A percentile compares a stretch with the other conserved stretches of the same genome.
Conservation (phyloP, 2,113 vertebrate species). For the Ictalurus furcatus region DNA sequence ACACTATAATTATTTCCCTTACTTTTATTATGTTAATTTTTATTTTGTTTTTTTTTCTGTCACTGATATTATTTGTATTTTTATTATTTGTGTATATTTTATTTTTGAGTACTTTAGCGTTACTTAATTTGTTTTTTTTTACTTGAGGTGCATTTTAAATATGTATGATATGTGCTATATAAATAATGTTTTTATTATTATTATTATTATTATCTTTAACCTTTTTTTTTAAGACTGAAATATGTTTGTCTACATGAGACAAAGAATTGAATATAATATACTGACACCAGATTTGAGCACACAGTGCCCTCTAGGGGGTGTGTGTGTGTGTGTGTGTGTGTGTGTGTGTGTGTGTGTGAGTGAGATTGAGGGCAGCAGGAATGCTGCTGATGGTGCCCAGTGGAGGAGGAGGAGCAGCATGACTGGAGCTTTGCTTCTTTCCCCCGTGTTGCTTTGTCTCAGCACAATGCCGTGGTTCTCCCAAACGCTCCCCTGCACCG, state of each 20-base stretch:
- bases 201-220: no score
- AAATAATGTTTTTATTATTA: no score
- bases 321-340: constrained; percentile 9
- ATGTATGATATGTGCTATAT: no score
- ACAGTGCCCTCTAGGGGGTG: constrained; percentile 53
- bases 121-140: not conserved
- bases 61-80: not conserved
- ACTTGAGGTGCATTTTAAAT: not conserved
- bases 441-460: constrained; percentile 39
- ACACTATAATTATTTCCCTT: no score
- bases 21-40: no score
- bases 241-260: not conserved
- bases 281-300: constrained; percentile 9
- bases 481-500: constrained; percentile 31
- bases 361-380: constrained; percentile 25
- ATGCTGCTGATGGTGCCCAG: constrained; percentile 33
- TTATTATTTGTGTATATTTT: not conserved
- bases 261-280: not conserved
- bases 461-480: constrained; percentile 48
- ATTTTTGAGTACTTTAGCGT: not conserved
- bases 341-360: constrained; percentile 18
- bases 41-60: no score
- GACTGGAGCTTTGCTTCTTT: constrained; percentile 37
- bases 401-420: constrained; percentile 25
- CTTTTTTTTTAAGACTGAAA: not conserved